Base-by-base conservation (phyloP, 2,797 vertebrate genomes). In the Argentina silus region DNA sequence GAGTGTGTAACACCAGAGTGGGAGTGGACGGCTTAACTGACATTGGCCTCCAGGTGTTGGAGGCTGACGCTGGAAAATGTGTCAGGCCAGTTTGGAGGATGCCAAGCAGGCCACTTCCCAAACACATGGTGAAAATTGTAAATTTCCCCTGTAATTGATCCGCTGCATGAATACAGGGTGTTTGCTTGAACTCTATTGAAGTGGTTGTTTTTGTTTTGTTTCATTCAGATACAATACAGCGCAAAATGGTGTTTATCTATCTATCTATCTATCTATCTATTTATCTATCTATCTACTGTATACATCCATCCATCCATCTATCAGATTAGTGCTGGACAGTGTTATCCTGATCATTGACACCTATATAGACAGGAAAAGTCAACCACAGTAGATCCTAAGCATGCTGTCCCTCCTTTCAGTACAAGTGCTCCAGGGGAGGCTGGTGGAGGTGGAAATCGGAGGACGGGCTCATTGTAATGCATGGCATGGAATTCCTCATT, bases 101-200 rank as follows among this genome's bases (percentile, higher is more conserved):
- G 84, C 80, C 77, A 82, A 81, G 71, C 45, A 3, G 7, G 21
- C 42, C 1, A 50, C 81, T 78, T 86, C 74, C 76, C 83, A 14
- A 72, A 67, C 77, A 81, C 81, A 77, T 57, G 73, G 81, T 76
- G 68, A 53, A 78, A 74, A 82, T 84, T 73, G 86, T 78, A 78
- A 70, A 55, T 77, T 87, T 88, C 87, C 85, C 69, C 81, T 87
- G 75, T 51, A 71, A 79, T 83, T 84, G 72, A 67, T 81, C 70
- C 73, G 36, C 55, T 47, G 48, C 0, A 21, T 36, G 57, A 67
- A 42, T 43, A 69, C n/a, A 42, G 19, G 3, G 36, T 61, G 47
- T 53, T 62, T 60, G 55, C 55, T 43, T 55, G 27, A 36, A 36
- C 27, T 36, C 2, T 50, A 45, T 48, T 72, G 50, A 10, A 61